Percentiles rank a stretch among this genome's conserved stretches.
Evolutionary conservation across 53 echinoderm and acorn worm genomes (phyloP).

Genomic region (Henricia sp.): DNA sequence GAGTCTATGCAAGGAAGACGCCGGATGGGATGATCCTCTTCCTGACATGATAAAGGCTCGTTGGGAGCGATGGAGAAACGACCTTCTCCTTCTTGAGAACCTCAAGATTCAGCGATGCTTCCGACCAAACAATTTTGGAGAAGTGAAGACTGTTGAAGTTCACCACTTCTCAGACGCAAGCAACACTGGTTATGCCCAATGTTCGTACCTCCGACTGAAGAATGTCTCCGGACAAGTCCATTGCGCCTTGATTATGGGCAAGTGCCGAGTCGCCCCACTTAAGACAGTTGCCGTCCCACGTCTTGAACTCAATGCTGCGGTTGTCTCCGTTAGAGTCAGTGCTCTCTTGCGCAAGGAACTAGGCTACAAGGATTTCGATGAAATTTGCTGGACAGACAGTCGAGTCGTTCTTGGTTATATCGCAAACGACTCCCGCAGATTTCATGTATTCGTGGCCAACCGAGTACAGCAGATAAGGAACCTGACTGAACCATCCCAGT

Average conservation of each 20-base stretch:
- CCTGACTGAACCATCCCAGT: too few relatives aligned
- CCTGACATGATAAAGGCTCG: constrained; percentile 35
- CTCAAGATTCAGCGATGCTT: constrained; percentile 49
- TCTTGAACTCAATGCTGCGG: constrained; percentile 66
- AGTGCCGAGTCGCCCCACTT: constrained; percentile 66
- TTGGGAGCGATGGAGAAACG: constrained; percentile 43
- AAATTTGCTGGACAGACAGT: too few relatives aligned
- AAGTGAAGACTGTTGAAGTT: constrained; percentile 18
- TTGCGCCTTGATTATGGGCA: constrained; percentile 58
- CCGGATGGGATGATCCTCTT: constrained; percentile 71
- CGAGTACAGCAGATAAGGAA: too few relatives aligned
- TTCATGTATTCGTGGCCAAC: too few relatives aligned
- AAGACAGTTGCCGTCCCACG: constrained; percentile 58
- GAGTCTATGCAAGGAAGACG: constrained; percentile 42
- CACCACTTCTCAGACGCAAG: constrained; percentile 70
- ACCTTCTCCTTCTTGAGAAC: constrained; percentile 14
- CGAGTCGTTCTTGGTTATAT: too few relatives aligned
- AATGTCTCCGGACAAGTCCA: constrained; percentile 28
- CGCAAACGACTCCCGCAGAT: too few relatives aligned
- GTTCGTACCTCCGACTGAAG: constrained; percentile 56
- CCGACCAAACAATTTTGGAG: constrained; percentile 25
- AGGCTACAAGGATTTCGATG: not conserved
- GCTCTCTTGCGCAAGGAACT: constrained; percentile 27
- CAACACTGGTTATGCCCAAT: constrained; percentile 65
- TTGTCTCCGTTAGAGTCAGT: constrained; percentile 62